phyloP scores from a whole-genome alignment of 2,888 invertebrate genomes.

The Drosophila colorata region DNA sequence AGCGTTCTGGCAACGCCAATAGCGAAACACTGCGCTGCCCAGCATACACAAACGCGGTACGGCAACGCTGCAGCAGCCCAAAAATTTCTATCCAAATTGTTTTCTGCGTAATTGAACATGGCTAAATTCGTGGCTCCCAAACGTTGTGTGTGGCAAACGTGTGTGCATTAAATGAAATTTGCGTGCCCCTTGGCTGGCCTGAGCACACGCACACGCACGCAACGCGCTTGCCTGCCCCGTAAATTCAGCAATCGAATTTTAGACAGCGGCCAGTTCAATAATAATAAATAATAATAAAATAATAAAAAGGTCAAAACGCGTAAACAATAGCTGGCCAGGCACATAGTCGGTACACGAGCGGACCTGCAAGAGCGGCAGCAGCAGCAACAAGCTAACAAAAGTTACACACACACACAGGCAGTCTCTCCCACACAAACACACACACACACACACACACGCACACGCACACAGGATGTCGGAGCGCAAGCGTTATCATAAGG shows the following conservation, averaged over 20 bases:
- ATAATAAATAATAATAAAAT: no score
- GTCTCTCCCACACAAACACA: neutral
- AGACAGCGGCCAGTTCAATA: constrained; percentile 88
- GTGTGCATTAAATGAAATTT: constrained; percentile 21
- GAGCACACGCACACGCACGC: constrained; percentile 18
- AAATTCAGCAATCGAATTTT: constrained; percentile 17
- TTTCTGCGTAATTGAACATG: constrained; percentile 59
- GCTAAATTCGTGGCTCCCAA: constrained; percentile 21
- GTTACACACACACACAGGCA: constrained; percentile 6
- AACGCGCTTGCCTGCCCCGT: constrained; percentile 88
- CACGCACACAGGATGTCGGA: constrained; percentile 91
- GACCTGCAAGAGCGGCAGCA: constrained; percentile 1
- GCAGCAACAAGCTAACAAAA: constrained; percentile 39
- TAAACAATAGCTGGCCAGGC: constrained; percentile 31
- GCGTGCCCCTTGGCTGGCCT: constrained; percentile 50
- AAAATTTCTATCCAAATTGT: constrained; percentile 46
- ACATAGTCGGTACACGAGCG: neutral
- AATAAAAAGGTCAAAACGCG: constrained; percentile 7
- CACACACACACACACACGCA: neutral
- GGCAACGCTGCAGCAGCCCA: constrained; percentile 45
- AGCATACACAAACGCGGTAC: constrained; percentile 65
- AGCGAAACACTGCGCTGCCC: constrained; percentile 6
- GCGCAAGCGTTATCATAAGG: constrained; percentile 83
- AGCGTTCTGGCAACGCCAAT: constrained; percentile 29
- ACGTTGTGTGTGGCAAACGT: constrained; percentile 10